Base-by-base conservation (phyloP, 2,797 vertebrate species). In the Bradypodion ventrale region DNA sequence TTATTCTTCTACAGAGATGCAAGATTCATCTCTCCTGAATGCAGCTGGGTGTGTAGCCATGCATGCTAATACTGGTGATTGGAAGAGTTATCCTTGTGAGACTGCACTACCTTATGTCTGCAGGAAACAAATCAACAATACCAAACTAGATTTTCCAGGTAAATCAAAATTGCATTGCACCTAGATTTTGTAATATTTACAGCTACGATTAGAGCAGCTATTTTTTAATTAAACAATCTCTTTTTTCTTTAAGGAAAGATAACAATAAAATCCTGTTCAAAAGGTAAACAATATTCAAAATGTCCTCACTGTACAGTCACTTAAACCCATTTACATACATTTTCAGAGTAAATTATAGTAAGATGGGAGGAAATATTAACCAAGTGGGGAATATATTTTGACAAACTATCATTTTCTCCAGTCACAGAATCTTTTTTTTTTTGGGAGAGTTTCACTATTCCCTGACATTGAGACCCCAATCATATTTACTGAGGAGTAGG, bases 91-190 rank as follows among this genome's bases (percentile, higher is more conserved):
- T 83, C 92, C 94, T 0, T 99, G 98, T 87, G 96, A 95, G 84
- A 92, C 91, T 29, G 90, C 75, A 5, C 94, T 99, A 90, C 98
- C 98, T 0, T 99, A 98, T 83, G 65, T 98, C 92, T 99, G 98
- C 93, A 96, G 98, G 93, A 99, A 99, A 90, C 92, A 88, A 0
- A 13, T 96, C 37, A 96, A 92, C 19, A 74, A 89, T 23, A 89
- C 94, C 49, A 85, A 83, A 27, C 37, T 82, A 1, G 86, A 90
- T 5, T 32, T 91, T 49, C 76, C 96, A 93, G 97, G 98, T 99
- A 93, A 72, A 88, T 84, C 76, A 60, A 2, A 40, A 7, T 79
- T 76, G 32, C 5, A 4, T 44, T 75, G 7, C 70, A 23, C 25
- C 13, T 32, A 78, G 73, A 83, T 73, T 37, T n/a, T 44, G 62